phyloP scores from a whole-genome alignment of 2,113 vertebrate genomes.

The Bos javanicus region DNA sequence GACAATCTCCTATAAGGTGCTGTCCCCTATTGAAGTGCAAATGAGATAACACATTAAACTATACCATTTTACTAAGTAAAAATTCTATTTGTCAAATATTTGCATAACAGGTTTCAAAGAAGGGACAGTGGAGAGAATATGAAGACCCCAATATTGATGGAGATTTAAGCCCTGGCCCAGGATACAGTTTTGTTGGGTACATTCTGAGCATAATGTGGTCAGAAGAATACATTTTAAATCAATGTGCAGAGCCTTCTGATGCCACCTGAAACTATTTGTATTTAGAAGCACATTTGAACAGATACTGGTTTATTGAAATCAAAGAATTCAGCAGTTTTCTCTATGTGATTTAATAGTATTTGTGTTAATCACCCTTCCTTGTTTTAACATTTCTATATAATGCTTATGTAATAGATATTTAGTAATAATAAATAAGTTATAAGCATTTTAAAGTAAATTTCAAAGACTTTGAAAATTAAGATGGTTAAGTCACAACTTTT shows the following conservation, averaged over 20 bases:
- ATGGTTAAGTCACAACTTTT: neutral
- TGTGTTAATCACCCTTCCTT: neutral
- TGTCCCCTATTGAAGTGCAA: neutral
- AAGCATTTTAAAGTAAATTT: neutral
- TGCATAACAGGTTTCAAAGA: neutral
- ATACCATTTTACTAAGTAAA: neutral
- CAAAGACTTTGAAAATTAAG: neutral
- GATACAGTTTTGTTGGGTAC: neutral
- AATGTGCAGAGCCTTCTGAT: neutral
- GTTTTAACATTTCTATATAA: neutral
- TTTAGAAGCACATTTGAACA: neutral
- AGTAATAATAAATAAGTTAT: neutral
- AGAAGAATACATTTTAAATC: neutral
- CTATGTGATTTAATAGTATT: neutral
- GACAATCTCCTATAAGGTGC: neutral
- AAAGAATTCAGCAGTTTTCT: neutral
- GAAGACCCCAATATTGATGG: too few relatives aligned
- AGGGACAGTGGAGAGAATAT: neutral
- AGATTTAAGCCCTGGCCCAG: neutral
- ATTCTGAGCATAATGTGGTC: too few relatives aligned
- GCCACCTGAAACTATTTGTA: neutral
- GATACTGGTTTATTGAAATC: neutral
- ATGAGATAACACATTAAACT: neutral
- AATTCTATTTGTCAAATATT: neutral
- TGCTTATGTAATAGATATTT: neutral